These are phyloP conservation scores for Halcyon chelicuti DNA, from an alignment of 2,797 vertebrate genomes.

Conservation along the genomic window DNA sequence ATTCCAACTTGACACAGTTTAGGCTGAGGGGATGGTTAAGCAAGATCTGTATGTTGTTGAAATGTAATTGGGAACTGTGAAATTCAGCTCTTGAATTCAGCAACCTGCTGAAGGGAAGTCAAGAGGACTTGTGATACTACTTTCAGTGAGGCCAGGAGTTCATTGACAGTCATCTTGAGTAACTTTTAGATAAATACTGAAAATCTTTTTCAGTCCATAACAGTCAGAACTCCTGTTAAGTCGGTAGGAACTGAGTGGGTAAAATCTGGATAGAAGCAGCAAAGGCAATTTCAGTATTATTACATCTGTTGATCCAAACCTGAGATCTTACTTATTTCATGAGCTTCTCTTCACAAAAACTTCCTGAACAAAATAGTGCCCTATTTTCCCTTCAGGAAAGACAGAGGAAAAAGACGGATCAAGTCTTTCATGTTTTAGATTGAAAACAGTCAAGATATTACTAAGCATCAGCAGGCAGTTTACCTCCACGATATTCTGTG, in stretches of 20 bases:
- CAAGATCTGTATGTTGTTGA: not conserved
- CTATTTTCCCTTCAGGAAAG: not conserved
- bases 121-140: not conserved
- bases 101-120: not conserved
- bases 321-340: not conserved
- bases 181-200: not conserved
- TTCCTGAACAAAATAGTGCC: not conserved
- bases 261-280: not conserved
- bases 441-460: not conserved
- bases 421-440: not conserved
- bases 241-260: not conserved
- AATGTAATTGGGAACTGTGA: not conserved
- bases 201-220: not conserved
- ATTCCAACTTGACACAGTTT: not conserved
- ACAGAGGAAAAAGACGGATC: not conserved
- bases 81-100: not conserved
- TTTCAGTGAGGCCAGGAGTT: not conserved
- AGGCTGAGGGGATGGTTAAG: not conserved
- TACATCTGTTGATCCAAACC: not conserved
- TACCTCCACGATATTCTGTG: conserved; percentile 97
- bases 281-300: not conserved
- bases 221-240: not conserved
- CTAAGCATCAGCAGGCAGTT: conserved; percentile 32
- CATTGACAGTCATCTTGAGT: not conserved
- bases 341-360: not conserved